Evolutionary conservation across 1,140 invertebrate species (phyloP).

Genomic region (Orussus abietinus): DNA sequence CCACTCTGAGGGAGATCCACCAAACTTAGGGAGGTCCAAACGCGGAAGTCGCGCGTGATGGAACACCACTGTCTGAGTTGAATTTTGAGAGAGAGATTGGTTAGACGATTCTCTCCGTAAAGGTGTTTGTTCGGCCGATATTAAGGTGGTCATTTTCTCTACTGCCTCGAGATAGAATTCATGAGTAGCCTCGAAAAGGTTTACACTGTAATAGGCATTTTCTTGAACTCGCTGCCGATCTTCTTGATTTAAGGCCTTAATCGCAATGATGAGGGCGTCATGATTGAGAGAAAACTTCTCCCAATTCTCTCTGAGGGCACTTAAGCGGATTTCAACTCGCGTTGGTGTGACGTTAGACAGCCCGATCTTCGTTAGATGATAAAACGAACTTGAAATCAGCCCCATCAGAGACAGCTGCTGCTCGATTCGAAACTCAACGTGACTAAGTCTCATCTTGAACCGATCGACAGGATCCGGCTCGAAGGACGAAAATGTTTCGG

Average conservation of each 20-base stretch:
- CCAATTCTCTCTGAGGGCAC: slow-evolving; percentile 2
- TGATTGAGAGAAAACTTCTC: slow-evolving; percentile 7
- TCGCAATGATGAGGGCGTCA: neutral
- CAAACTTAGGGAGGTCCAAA: slow-evolving; percentile 14
- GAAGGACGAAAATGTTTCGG: slow-evolving; percentile 9
- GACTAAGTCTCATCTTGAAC: neutral
- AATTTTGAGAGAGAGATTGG: neutral
- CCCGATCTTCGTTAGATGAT: too few relatives aligned
- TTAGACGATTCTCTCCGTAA: neutral
- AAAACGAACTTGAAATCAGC: too few relatives aligned
- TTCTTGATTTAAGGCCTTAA: neutral
- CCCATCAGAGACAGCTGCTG: too few relatives aligned
- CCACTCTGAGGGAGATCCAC: slow-evolving; percentile 12
- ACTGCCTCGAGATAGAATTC: slow-evolving; percentile 10
- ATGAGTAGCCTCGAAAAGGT: neutral
- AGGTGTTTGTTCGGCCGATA: neutral
- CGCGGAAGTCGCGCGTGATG: slow-evolving; percentile 7
- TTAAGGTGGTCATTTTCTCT: slow-evolving; percentile 3
- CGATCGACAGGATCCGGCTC: slow-evolving; percentile 12
- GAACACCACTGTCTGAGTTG: neutral
- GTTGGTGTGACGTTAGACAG: too few relatives aligned
- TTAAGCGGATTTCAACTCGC: neutral
- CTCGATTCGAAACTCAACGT: slow-evolving; percentile 4
- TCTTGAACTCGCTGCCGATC: neutral
- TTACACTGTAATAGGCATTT: slow-evolving; percentile 7